Percentiles rank a stretch among this genome's conserved stretches.
Conservation (phyloP, 2,113 vertebrate genomes). For the Megalops atlanticus region DNA sequence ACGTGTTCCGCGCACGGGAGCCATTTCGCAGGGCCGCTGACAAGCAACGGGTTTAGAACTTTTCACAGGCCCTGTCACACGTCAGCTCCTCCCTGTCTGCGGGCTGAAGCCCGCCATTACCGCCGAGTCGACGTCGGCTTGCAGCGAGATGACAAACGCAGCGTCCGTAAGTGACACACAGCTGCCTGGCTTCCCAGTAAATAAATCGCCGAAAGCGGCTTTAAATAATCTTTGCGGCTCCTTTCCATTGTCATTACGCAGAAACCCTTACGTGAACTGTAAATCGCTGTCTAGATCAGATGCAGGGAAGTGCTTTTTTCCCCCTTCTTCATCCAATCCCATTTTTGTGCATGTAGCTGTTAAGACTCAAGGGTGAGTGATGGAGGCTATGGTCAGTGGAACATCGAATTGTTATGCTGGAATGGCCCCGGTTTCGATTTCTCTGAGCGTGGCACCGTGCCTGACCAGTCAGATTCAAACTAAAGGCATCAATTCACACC, state of each 20-base stretch:
- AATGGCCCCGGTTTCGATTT: neutral
- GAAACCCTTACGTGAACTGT: neutral
- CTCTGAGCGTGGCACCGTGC: neutral
- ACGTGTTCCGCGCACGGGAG: neutral
- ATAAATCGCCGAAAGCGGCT: neutral
- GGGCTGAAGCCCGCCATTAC: neutral
- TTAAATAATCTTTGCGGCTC: neutral
- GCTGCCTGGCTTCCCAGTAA: neutral
- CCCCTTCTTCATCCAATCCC: too few relatives aligned
- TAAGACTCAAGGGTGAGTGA: neutral
- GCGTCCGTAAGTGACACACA: neutral
- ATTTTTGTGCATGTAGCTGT: neutral
- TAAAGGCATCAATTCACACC: neutral
- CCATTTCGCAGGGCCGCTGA: conserved; percentile 8
- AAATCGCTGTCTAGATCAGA: neutral
- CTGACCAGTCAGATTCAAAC: neutral
- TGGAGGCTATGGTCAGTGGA: neutral
- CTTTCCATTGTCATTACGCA: neutral
- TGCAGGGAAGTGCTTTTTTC: neutral
- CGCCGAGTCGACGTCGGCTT: neutral
- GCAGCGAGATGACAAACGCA: neutral
- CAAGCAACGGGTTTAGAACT: neutral
- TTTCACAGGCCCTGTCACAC: neutral
- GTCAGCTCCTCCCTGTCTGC: neutral
- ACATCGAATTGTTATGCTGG: neutral